Percentiles rank a stretch among this genome's conserved stretches.
Evolutionary conservation across 2,797 vertebrate genomes (phyloP).

Genomic region (Arnoldichthys spilopterus): DNA sequence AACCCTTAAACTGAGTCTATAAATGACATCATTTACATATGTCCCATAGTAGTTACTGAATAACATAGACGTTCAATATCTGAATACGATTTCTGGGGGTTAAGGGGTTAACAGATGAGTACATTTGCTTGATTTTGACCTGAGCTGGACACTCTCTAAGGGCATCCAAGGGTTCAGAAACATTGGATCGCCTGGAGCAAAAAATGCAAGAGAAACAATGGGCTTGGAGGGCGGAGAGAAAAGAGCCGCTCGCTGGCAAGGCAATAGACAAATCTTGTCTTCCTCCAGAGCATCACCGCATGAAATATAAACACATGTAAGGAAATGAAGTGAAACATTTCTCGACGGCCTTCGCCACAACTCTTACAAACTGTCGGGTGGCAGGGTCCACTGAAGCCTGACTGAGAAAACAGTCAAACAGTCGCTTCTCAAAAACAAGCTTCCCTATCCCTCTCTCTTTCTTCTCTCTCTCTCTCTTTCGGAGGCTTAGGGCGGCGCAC

Average conservation of each 20-base stretch:
- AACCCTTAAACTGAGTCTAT: background rate
- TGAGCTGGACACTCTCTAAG: background rate
- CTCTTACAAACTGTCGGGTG: constrained; percentile 38
- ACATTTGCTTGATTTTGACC: background rate
- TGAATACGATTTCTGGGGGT: background rate
- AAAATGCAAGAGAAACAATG: constrained; percentile 29
- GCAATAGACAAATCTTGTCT: constrained; percentile 52
- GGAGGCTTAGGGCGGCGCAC: constrained; percentile 30
- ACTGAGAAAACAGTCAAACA: constrained; percentile 60
- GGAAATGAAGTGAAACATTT: constrained; percentile 60
- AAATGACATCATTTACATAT: background rate
- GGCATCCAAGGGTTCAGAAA: constrained; percentile 18
- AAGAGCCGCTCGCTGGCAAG: constrained; percentile 38
- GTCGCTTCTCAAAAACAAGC: constrained; percentile 50
- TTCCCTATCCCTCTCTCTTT: constrained; percentile 41
- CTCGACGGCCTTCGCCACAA: constrained; percentile 42
- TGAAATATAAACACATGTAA: constrained; percentile 58
- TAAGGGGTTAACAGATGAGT: constrained; percentile 9
- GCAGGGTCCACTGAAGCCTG: constrained; percentile 50
- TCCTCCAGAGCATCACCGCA: constrained; percentile 47
- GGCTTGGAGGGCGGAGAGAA: background rate
- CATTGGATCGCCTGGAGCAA: constrained; percentile 30
- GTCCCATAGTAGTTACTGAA: background rate
- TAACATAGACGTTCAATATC: background rate
- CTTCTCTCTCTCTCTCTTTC: constrained; percentile 65